Evolutionary conservation across 1,140 invertebrate genomes (phyloP).

Genomic region (Stegodyphus mimosarum): DNA sequence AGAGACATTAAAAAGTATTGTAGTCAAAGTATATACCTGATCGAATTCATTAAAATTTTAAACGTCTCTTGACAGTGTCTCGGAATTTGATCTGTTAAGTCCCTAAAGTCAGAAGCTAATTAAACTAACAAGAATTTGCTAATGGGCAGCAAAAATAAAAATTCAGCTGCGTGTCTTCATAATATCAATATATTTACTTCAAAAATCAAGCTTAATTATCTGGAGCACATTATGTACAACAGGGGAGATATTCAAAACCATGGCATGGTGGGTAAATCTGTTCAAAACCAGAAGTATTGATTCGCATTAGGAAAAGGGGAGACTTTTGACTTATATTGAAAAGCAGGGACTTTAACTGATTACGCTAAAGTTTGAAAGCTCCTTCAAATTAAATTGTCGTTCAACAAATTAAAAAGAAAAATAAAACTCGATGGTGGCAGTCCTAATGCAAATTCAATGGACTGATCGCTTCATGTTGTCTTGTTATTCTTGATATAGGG

Average conservation of each 20-base stretch:
- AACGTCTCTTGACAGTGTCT: too few relatives aligned
- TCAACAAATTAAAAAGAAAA: conserved; percentile 39
- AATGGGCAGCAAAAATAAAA: too few relatives aligned
- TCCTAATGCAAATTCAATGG: conserved; percentile 47
- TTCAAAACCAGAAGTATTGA: conserved; percentile 14
- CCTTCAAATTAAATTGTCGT: conserved; percentile 45
- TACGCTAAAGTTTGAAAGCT: conserved; percentile 41
- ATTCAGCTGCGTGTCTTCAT: too few relatives aligned
- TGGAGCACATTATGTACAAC: conserved; percentile 1
- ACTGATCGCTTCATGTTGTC: background rate
- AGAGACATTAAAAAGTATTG: too few relatives aligned
- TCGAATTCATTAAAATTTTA: too few relatives aligned
- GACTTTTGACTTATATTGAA: background rate
- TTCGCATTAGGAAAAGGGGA: background rate
- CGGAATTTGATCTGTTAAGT: too few relatives aligned
- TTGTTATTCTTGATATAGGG: too few relatives aligned
- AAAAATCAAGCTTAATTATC: background rate
- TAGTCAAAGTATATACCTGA: too few relatives aligned
- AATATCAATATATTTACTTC: too few relatives aligned
- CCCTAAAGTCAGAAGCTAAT: too few relatives aligned
- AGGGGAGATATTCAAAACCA: background rate
- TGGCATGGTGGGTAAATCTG: background rate
- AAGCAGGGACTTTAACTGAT: conserved; percentile 8
- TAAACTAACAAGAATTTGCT: too few relatives aligned
- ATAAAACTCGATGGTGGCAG: background rate